Evolutionary conservation across 1,140 invertebrate species (phyloP).

Genomic region (Zaprionus taronus): DNA sequence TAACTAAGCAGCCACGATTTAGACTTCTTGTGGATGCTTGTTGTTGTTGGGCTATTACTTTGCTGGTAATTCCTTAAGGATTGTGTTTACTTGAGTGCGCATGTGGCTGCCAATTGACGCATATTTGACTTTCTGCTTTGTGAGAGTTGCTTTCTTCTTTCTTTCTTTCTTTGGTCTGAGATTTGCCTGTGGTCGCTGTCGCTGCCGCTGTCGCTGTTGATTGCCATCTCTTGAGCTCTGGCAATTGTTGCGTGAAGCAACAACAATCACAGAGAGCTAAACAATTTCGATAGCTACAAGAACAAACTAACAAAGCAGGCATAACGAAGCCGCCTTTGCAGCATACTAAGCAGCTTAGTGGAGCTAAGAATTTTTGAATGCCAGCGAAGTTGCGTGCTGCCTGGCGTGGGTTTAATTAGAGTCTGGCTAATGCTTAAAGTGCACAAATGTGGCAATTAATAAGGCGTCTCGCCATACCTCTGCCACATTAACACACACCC

Average conservation of each 20-base stretch:
- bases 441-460: slow-evolving; percentile 74
- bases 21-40: slow-evolving; percentile 21
- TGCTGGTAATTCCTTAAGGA: slow-evolving; percentile 79
- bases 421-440: slow-evolving; percentile 53
- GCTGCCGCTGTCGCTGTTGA: slow-evolving; percentile 32
- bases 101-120: slow-evolving; percentile 83
- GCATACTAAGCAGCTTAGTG: slow-evolving; percentile 77
- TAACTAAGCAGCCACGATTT: slow-evolving; percentile 62
- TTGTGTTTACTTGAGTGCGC: slow-evolving; percentile 79
- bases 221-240: slow-evolving; percentile 70
- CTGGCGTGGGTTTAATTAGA: slow-evolving; percentile 51
- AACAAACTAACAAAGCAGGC: neutral
- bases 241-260: slow-evolving; percentile 54
- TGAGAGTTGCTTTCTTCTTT: slow-evolving; percentile 8
- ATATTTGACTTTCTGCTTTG: slow-evolving; percentile 75
- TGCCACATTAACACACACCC: slow-evolving; percentile 5
- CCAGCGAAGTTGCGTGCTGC: slow-evolving; percentile 26
- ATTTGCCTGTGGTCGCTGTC: slow-evolving; percentile 37
- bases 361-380: slow-evolving; percentile 58
- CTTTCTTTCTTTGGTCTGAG: slow-evolving; percentile 30
- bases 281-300: slow-evolving; percentile 5
- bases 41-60: slow-evolving; percentile 61
- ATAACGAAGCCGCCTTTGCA: slow-evolving; percentile 37
- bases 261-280: neutral
- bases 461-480: slow-evolving; percentile 31